These are phyloP conservation scores for Reinhardtius hippoglossoides DNA, from an alignment of 2,113 vertebrate species.

Conservation along the genomic window DNA sequence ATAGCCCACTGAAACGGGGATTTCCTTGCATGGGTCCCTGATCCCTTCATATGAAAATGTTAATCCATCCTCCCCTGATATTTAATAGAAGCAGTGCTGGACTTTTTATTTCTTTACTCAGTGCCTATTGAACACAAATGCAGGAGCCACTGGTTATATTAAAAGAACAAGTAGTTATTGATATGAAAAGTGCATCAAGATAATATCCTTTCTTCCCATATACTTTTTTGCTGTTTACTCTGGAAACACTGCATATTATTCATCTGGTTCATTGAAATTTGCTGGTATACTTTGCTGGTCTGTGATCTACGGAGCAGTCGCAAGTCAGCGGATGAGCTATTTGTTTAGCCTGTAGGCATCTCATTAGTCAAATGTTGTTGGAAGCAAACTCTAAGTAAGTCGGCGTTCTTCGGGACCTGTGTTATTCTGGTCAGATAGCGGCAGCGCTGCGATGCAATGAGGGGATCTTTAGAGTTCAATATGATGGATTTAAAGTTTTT, in stretches of 20 bases:
- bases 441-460: not conserved
- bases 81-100: conserved; percentile 34
- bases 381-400: not conserved
- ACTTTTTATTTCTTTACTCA: conserved; percentile 20
- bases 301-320: no score
- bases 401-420: not conserved
- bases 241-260: conserved; percentile 5
- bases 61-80: conserved; percentile 49
- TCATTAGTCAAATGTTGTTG: conserved; percentile 36
- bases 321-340: not conserved
- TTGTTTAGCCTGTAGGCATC: conserved; percentile 24
- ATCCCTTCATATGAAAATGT: conserved; percentile 51
- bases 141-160: not conserved
- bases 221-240: not conserved
- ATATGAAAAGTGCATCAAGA: not conserved
- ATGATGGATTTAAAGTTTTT: not conserved
- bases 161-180: conserved; percentile 2
- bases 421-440: conserved; percentile 6
- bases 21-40: conserved; percentile 49
- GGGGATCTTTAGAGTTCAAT: not conserved
- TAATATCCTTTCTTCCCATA: not conserved
- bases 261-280: no score
- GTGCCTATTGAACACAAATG: not conserved
- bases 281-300: no score
- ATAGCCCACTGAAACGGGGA: conserved; percentile 29